Evolutionary conservation across 2,888 invertebrate species (phyloP).

Genomic region (Portevinia maculata): DNA sequence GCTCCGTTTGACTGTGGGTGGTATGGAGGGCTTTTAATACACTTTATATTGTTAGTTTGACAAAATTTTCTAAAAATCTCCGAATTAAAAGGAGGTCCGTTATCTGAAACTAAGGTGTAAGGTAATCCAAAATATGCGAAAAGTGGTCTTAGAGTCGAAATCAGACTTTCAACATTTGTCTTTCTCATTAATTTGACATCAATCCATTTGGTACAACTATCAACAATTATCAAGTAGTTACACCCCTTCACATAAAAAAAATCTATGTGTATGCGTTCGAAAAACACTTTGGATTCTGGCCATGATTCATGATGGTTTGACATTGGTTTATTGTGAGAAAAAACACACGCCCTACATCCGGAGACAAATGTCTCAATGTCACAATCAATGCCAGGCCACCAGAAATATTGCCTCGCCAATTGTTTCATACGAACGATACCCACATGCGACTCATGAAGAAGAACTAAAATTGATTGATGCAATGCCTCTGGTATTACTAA

Average conservation of each 20-base stretch:
- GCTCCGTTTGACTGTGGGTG: no score
- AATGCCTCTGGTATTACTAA: conserved; percentile 3
- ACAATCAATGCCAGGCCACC: conserved; percentile 13
- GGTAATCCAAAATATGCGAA: background rate
- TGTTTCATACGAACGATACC: conserved; percentile 20
- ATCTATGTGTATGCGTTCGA: no score
- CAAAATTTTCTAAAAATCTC: no score
- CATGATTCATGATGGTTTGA: conserved; percentile 1
- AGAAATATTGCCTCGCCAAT: background rate
- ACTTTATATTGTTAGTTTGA: no score
- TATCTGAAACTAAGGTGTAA: background rate
- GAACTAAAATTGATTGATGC: background rate
- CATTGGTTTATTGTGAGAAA: background rate
- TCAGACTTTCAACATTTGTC: background rate
- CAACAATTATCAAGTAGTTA: no score
- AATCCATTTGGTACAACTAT: no score
- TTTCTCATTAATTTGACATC: background rate
- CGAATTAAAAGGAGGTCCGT: no score
- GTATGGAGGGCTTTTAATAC: no score
- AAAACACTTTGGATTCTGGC: no score
- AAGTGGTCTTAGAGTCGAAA: background rate
- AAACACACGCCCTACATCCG: background rate
- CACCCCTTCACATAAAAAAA: no score
- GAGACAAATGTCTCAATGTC: conserved; percentile 4
- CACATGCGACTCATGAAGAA: conserved; percentile 12